phyloP scores from a whole-genome alignment of 2,113 vertebrate species.

The Heteronetta atricapilla region DNA sequence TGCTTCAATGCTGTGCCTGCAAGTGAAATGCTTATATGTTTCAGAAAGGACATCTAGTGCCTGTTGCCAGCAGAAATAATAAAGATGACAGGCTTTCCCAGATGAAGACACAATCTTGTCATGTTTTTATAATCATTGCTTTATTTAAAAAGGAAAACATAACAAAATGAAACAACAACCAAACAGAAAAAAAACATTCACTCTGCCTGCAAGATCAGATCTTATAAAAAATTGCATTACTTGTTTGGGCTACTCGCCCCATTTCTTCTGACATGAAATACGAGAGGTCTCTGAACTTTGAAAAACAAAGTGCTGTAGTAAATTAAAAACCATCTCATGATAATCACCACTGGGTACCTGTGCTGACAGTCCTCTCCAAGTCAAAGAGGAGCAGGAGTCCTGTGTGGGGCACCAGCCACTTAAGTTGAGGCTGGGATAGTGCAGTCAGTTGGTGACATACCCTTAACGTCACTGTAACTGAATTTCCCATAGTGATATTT shows the following conservation, averaged over 20 bases:
- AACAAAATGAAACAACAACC: too few relatives aligned
- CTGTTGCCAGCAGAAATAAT: constrained; percentile 52
- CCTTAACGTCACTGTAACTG: background rate
- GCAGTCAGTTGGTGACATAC: background rate
- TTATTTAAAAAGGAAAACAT: constrained; percentile 47
- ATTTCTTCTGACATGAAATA: background rate
- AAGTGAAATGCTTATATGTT: background rate
- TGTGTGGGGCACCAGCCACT: background rate
- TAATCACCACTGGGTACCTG: background rate
- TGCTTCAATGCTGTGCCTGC: background rate
- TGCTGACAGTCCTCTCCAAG: background rate
- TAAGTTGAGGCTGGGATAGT: background rate
- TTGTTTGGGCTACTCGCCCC: background rate
- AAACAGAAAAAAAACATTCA: constrained; percentile 4
- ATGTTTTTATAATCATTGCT: constrained; percentile 43
- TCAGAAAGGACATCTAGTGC: background rate
- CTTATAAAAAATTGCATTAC: background rate
- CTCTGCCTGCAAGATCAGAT: background rate
- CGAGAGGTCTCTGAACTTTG: background rate
- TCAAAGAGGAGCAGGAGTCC: background rate
- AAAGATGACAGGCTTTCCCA: constrained; percentile 25
- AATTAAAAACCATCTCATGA: background rate
- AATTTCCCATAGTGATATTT: background rate
- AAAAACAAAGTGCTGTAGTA: background rate
- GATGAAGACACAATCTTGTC: background rate